phyloP scores from a whole-genome alignment of 35 echinoderm and acorn worm species.

The Apostichopus japonicus region DNA sequence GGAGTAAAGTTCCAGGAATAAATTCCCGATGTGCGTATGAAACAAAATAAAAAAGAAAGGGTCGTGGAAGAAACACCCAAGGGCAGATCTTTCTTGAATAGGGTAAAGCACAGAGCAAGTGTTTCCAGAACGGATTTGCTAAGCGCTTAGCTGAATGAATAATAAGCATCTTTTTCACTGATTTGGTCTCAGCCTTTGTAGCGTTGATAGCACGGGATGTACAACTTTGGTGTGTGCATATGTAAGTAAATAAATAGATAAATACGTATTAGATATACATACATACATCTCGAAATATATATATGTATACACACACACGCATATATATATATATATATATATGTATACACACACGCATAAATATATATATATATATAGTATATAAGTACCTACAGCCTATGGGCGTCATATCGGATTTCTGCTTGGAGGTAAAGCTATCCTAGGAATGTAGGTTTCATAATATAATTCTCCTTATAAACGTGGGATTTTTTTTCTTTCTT shows the following conservation, averaged over 20 bases:
- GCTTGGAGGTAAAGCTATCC: not conserved
- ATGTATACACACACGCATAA: not conserved
- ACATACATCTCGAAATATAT: not conserved
- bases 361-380: conserved; percentile 14
- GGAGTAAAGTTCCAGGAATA: not conserved
- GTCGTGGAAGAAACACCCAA: conserved; percentile 15
- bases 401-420: not conserved
- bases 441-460: not conserved
- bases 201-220: not conserved
- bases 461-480: not conserved
- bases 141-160: not conserved
- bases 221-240: not conserved
- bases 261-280: too few relatives aligned
- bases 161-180: not conserved
- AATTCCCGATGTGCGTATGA: not conserved
- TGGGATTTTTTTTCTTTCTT: too few relatives aligned
- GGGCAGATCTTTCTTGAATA: not conserved
- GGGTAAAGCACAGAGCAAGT: not conserved
- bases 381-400: not conserved
- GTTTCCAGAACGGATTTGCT: not conserved
- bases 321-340: conserved; percentile 4
- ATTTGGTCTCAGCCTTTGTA: not conserved
- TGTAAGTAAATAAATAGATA: not conserved
- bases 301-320: not conserved
- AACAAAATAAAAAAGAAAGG: not conserved